Evolutionary conservation across 2,797 vertebrate genomes (phyloP), one percentile per base, ranked within the genome.

Genomic region (Liasis olivaceus): DNA sequence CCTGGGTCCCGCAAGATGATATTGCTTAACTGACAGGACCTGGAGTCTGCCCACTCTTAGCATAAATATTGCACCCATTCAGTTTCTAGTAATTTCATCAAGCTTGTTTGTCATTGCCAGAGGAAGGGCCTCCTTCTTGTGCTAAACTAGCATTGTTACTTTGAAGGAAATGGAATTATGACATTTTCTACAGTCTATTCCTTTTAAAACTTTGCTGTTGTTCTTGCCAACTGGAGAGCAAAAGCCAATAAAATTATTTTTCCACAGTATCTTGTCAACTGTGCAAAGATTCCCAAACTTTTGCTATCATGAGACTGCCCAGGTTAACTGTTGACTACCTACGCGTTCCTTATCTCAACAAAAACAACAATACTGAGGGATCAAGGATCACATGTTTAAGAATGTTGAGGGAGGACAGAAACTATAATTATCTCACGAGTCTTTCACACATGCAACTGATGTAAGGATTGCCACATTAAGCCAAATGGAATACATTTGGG

Each of bases 221-320:
- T 60, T 90, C 88, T 90, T 31, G 90, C 89, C 54, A 66, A 58
- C 56, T 20, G 92, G 28, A 22, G 4, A 59, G 22, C 15, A 93
- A 56, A 28, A 60, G 72, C 69, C 20, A 63, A 87, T 85, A 58
- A 28, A 88, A 47, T 15, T 62, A n/a, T 93, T 87, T 93, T 85
- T 93, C 93, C 56, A 94, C 89, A 94, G 60, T 1, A 0, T 1
- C 1, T 31, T 94, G 72, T 63, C 26, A 86, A n/a, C 28, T 94
- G 36, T 64, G 91, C 36, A 36, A 36, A 36, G 36, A 36, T 36
- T 36, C 36, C 94, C 69, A 93, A 85, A 6, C 11, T 11, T 26
- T 13, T 54, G 8, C 1, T 7, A 62, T n/a, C 14, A n/a, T 56
- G 54, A 31, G 31, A 42, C 77, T 91, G 20, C 59, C 85, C 60